Evolutionary conservation across 1,140 invertebrate genomes (phyloP).

Genomic region (Steinernema feltiae): DNA sequence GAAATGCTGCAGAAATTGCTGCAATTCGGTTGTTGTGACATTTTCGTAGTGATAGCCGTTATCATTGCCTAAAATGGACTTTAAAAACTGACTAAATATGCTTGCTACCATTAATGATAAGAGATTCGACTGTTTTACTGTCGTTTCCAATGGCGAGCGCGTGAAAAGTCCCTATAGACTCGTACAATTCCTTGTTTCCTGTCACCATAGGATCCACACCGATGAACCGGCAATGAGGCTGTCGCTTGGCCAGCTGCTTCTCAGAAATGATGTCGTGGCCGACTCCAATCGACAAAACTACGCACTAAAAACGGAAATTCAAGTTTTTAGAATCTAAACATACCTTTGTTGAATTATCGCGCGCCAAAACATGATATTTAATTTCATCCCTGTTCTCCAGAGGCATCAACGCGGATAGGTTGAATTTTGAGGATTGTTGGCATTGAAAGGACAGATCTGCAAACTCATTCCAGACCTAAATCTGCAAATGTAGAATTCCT

Average conservation of each 20-base stretch:
- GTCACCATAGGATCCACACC: conserved; percentile 17
- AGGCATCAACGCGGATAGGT: no score
- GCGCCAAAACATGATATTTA: no score
- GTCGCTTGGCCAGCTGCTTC: conserved; percentile 15
- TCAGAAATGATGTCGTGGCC: conserved; percentile 81
- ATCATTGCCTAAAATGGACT: not conserved
- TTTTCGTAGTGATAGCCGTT: not conserved
- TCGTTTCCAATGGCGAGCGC: conserved; percentile 41
- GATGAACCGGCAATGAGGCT: not conserved
- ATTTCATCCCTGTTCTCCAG: no score
- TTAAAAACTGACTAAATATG: not conserved
- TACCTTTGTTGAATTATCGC: no score
- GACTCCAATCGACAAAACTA: conserved; percentile 70
- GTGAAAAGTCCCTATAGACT: conserved; percentile 1
- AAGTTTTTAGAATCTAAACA: no score
- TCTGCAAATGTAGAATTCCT: no score
- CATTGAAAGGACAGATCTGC: no score
- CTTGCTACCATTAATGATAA: not conserved
- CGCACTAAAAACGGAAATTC: no score
- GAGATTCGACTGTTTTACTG: not conserved
- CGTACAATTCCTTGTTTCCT: conserved; percentile 22
- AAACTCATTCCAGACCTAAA: no score
- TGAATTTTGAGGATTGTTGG: no score
- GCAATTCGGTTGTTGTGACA: not conserved
- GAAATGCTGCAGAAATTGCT: not conserved